These are phyloP conservation scores for Cynoglossus semilaevis DNA, from an alignment of 2,113 vertebrate species.

Conservation along the genomic window DNA sequence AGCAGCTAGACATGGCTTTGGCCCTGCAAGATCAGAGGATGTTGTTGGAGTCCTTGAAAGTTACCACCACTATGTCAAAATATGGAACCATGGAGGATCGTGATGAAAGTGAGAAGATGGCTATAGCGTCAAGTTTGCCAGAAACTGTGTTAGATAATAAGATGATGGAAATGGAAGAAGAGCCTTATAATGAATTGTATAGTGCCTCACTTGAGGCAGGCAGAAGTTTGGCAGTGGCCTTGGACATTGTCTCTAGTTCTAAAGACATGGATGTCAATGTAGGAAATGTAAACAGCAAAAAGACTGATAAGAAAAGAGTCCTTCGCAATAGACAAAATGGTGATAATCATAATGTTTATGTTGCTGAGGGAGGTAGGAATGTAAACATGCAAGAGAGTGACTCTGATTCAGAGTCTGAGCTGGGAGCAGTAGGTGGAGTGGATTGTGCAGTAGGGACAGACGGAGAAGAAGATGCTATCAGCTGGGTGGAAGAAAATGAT, in stretches of 20 bases:
- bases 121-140: slow-evolving; percentile 69
- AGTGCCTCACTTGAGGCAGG: slow-evolving; percentile 87
- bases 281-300: slow-evolving; percentile 74
- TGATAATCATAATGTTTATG: slow-evolving; percentile 62
- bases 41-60: slow-evolving; percentile 94
- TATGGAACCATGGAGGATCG: slow-evolving; percentile 73
- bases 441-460: slow-evolving; percentile 59
- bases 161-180: slow-evolving; percentile 83
- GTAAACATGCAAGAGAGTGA: slow-evolving; percentile 76
- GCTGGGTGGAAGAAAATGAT: slow-evolving; percentile 79
- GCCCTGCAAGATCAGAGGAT: slow-evolving; percentile 98
- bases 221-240: slow-evolving; percentile 88
- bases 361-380: slow-evolving; percentile 66
- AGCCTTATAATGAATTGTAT: slow-evolving; percentile 87
- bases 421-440: slow-evolving; percentile 87
- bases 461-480: slow-evolving; percentile 39
- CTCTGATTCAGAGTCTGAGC: slow-evolving; percentile 77
- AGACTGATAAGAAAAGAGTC: slow-evolving; percentile 73
- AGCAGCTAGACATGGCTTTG: slow-evolving; percentile 97
- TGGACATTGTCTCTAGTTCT: slow-evolving; percentile 89
- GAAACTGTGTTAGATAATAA: slow-evolving; percentile 75
- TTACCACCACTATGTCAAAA: slow-evolving; percentile 90
- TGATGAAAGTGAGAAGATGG: slow-evolving; percentile 77
- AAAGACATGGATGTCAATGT: slow-evolving; percentile 83
- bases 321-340: slow-evolving; percentile 62